Base-by-base conservation (phyloP, 2,113 vertebrate genomes). In the Columba livia region DNA sequence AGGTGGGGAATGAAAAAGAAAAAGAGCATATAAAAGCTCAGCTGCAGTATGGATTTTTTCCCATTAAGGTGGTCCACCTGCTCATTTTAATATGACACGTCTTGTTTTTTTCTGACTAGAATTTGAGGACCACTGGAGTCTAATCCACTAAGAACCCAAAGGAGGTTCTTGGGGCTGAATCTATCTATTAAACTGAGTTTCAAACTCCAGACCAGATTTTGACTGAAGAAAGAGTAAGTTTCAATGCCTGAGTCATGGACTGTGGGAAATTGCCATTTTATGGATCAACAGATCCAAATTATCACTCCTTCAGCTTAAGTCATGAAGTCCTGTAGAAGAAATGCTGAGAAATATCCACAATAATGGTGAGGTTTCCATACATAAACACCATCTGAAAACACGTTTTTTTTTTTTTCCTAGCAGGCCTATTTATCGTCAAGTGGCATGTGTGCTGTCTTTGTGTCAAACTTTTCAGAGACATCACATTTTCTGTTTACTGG, bases 241-340 rank as follows among this genome's bases (percentile, higher is more conserved):
- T 54, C 14, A 54, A 4, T 69, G 16, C 11, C 50, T 14, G 58
- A n/a, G 11, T 12, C 40, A 62, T 3, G 44, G 40, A 19, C 0
- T 0, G 44, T 25, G 5, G 9, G 5, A 40, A 47, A 2, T 11
- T 69, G 31, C 14, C 1, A 23, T 10, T n/a, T 88, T 78, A 56
- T 53, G 9, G 5, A 80, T 80, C 28, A 80, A 18, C 12, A n/a
- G 8, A 67, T 40, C 40, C 21, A 70, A 17, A 12, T 86, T 77
- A 12, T 36, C 19, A 0, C 28, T 72, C 25, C 32, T 82, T 72
- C 50, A 79, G 26, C 7, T 79, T 53, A n/a, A 0, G 0, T 3
- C 34, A 72, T 62, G 32, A 83, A 34, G 23, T 38, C 44, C 38
- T 32, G 29, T 44, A 85, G 67, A 25, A 91, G 31, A 28, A 79